These are phyloP conservation scores for Atrichornis clamosus DNA, from an alignment of 2,113 vertebrate genomes.

Conservation along the genomic window DNA sequence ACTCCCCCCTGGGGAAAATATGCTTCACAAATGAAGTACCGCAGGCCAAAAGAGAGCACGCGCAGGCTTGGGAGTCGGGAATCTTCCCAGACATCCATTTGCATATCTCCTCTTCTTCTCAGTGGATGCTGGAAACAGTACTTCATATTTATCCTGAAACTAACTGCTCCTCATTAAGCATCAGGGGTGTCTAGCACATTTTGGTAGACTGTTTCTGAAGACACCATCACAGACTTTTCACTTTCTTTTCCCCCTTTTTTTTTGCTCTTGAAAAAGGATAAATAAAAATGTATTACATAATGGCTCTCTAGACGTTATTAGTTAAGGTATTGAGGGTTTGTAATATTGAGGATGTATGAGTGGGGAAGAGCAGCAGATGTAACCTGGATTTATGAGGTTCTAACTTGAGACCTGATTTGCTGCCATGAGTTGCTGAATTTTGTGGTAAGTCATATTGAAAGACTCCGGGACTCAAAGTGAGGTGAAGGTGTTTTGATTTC, in stretches of 20 bases:
- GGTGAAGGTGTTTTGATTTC: accelerated
- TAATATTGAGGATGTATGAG: not conserved
- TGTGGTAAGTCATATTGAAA: accelerated
- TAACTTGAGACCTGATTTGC: not conserved
- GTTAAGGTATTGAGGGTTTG: not conserved
- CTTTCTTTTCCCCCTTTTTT: not conserved
- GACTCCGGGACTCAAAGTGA: not conserved
- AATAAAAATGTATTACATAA: not conserved
- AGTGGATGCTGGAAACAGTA: not conserved
- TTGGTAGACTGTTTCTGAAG: not conserved
- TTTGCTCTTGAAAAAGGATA: not conserved
- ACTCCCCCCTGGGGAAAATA: not conserved
- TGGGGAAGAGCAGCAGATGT: not conserved
- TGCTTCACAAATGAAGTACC: slow-evolving; percentile 50
- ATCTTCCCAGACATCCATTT: slow-evolving; percentile 45
- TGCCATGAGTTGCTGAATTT: not conserved
- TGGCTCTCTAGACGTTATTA: not conserved
- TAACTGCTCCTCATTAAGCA: not conserved
- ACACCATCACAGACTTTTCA: not conserved
- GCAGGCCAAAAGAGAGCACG: not conserved
- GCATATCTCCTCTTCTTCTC: slow-evolving; percentile 1
- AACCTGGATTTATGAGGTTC: not conserved
- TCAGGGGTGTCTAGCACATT: not conserved
- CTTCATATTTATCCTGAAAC: not conserved
- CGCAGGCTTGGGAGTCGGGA: not conserved